Conservation (phyloP, 1,140 invertebrate genomes). For the Campoletis sonorensis region DNA sequence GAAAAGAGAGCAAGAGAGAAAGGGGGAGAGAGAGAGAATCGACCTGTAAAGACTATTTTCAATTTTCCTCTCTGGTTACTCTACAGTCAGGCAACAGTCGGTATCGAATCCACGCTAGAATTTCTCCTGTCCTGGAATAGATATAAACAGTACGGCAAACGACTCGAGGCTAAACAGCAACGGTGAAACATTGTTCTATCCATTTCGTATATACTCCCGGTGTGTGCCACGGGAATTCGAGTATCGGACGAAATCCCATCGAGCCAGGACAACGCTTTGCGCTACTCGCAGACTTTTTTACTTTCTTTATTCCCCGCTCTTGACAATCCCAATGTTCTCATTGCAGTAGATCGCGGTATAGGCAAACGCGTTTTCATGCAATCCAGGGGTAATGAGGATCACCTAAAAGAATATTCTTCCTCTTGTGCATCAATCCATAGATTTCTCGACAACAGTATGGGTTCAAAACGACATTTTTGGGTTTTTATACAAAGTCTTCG, state of each 20-base stretch:
- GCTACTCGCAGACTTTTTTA: not conserved
- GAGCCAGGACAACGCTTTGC: conserved; percentile 13
- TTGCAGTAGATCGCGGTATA: not conserved
- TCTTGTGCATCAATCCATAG: not conserved
- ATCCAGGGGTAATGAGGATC: not conserved
- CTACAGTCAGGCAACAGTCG: not conserved
- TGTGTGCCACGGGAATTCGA: not conserved
- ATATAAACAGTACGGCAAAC: not conserved
- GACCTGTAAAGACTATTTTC: conserved; percentile 11
- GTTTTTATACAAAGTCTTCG: too few species aligned
- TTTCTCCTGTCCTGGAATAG: not conserved
- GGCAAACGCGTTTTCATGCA: not conserved
- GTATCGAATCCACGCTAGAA: not conserved
- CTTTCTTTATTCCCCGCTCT: not conserved
- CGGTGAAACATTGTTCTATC: not conserved
- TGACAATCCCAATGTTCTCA: not conserved
- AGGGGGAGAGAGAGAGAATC: not conserved
- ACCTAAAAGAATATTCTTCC: not conserved
- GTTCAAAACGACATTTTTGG: too few species aligned
- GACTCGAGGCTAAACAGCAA: conserved; percentile 1
- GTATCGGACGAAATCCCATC: not conserved
- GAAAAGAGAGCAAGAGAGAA: not conserved
- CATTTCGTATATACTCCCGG: not conserved
- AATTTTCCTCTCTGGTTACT: conserved; percentile 11
- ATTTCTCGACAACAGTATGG: too few species aligned